Percentiles rank a stretch among this genome's conserved stretches.
Conservation (phyloP, 2,888 invertebrate genomes). For the Ichneumoninae sp. region DNA sequence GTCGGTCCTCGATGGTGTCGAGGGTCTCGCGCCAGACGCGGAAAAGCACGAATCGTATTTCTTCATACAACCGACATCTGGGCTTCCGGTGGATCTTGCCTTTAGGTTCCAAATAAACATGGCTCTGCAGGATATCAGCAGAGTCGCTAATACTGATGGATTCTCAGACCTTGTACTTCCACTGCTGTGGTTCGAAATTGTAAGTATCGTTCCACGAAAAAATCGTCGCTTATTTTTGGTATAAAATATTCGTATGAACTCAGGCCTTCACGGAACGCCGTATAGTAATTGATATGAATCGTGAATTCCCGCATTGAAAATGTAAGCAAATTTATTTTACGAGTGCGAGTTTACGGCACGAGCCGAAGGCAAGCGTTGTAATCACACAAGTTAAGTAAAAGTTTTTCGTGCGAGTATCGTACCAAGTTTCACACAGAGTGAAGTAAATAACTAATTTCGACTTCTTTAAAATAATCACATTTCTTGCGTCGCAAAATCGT, state of each 20-base stretch:
- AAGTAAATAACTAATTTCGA: too few species aligned
- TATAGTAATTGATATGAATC: too few species aligned
- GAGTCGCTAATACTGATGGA: constrained; percentile 88
- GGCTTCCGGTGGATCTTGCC: constrained; percentile 91
- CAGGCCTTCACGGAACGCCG: too few species aligned
- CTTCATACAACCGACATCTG: constrained; percentile 92
- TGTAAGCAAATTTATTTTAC: not conserved
- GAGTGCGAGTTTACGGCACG: too few species aligned
- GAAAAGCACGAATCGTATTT: constrained; percentile 89
- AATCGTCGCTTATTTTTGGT: too few species aligned
- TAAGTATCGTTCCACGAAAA: constrained; percentile 85
- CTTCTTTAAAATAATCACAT: too few species aligned
- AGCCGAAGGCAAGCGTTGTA: too few species aligned
- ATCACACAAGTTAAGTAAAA: too few species aligned
- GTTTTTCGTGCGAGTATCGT: too few species aligned
- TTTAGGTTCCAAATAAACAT: constrained; percentile 95
- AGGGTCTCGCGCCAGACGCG: constrained; percentile 88
- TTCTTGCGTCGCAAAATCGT: too few species aligned
- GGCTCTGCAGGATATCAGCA: constrained; percentile 89
- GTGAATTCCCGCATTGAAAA: not conserved
- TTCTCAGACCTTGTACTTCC: constrained; percentile 92
- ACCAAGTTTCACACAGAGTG: too few species aligned
- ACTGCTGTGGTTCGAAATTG: constrained; percentile 95
- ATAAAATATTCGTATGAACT: too few species aligned
- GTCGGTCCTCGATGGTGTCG: constrained; percentile 87